phyloP scores from a whole-genome alignment of 1,140 invertebrate genomes.

The Liolophura sinensis region DNA sequence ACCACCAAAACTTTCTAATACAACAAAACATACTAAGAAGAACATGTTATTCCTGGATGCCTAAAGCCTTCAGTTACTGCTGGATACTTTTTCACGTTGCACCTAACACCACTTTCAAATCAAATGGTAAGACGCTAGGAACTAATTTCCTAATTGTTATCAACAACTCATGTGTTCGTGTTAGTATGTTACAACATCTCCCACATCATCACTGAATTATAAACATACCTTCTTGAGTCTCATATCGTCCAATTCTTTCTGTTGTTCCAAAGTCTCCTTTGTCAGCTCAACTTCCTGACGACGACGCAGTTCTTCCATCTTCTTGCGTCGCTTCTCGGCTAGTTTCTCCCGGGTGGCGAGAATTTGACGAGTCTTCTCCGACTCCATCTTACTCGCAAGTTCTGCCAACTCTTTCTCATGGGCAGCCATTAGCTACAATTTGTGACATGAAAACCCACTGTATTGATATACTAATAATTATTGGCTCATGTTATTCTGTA shows the following conservation, averaged over 20 bases:
- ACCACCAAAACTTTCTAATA: no score
- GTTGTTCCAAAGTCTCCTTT: constrained; percentile 50
- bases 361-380: constrained; percentile 40
- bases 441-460: no score
- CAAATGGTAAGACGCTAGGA: no score
- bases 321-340: constrained; percentile 31
- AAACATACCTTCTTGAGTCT: constrained; percentile 35
- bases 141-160: no score
- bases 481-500: no score
- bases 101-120: not conserved
- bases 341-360: constrained; percentile 43
- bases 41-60: no score
- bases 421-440: constrained; percentile 42
- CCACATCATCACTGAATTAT: no score
- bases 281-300: constrained; percentile 50
- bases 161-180: no score
- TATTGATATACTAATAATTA: no score
- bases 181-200: no score
- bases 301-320: constrained; percentile 45
- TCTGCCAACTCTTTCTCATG: constrained; percentile 48
- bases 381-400: constrained; percentile 41
- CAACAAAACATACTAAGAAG: no score
- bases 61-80: no score
- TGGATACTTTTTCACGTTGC: not conserved
- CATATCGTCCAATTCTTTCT: constrained; percentile 51